phyloP scores from a whole-genome alignment of 2,888 invertebrate species.

The Drosophila paranaensis region DNA sequence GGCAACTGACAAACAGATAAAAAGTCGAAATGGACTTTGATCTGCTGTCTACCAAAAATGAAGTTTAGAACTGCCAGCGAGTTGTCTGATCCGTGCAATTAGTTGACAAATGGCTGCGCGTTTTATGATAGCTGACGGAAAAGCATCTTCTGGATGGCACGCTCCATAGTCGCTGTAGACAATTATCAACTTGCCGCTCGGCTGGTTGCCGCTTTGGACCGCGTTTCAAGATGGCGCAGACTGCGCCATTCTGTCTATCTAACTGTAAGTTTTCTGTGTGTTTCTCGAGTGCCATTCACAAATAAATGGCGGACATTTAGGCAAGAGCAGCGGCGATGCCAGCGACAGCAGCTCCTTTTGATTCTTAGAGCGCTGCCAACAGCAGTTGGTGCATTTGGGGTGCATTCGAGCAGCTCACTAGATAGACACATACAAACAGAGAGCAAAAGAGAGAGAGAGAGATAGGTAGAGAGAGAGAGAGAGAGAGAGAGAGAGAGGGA shows the following conservation, averaged over 20 bases:
- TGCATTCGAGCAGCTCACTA: constrained; percentile 52
- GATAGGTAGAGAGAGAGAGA: not conserved
- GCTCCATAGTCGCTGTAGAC: constrained; percentile 11
- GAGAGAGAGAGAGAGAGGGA: constrained; percentile 4
- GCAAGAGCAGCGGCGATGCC: constrained; percentile 37
- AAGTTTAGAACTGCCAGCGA: not conserved
- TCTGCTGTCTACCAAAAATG: constrained; percentile 5
- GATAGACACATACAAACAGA: constrained; percentile 26
- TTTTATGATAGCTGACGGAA: constrained; percentile 15
- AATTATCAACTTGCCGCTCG: constrained; percentile 53
- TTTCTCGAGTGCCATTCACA: constrained; percentile 71
- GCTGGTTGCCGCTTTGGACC: constrained; percentile 31
- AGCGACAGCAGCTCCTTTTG: constrained; percentile 23
- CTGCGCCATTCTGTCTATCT: constrained; percentile 50
- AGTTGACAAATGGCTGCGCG: constrained; percentile 26
- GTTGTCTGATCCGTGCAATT: constrained; percentile 26
- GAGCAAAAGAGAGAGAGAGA: constrained; percentile 5
- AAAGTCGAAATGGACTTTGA: not conserved
- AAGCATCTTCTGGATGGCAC: constrained; percentile 5
- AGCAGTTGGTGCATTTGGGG: constrained; percentile 60
- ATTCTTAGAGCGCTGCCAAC: constrained; percentile 49
- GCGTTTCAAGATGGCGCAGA: constrained; percentile 38
- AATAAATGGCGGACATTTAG: constrained; percentile 79
- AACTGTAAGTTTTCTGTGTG: constrained; percentile 39
- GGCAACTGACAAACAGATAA: constrained; percentile 1